These are phyloP conservation scores for Cistogaster globosa DNA, from an alignment of 2,888 invertebrate genomes.

Conservation along the genomic window DNA sequence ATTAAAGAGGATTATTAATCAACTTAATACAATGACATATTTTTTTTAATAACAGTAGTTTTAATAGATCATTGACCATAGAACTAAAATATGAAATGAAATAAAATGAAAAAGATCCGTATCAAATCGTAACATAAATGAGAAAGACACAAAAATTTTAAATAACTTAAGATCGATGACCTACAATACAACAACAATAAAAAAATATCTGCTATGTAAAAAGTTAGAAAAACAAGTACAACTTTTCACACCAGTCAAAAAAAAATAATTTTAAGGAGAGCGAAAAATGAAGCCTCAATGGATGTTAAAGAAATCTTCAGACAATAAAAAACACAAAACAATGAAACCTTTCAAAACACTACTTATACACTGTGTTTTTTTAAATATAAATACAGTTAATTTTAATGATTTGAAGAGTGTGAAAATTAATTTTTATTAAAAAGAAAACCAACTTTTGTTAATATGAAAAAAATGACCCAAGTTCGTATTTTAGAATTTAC, in stretches of 20 bases:
- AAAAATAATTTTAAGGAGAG: constrained; percentile 13
- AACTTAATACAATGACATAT: not conserved
- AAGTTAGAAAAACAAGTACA: constrained; percentile 28
- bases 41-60: constrained; percentile 7
- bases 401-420: too few relatives aligned
- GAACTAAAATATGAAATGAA: constrained; percentile 7
- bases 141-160: constrained; percentile 35
- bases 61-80: constrained; percentile 40
- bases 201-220: constrained; percentile 20
- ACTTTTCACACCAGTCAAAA: constrained; percentile 23
- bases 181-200: constrained; percentile 15
- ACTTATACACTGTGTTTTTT: too few relatives aligned
- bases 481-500: too few relatives aligned
- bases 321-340: constrained; percentile 9
- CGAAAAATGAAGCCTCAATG: not conserved
- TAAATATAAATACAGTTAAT: too few relatives aligned
- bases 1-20: not conserved
- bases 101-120: constrained; percentile 4
- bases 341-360: not conserved
- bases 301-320: constrained; percentile 5
- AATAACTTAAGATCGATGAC: constrained; percentile 52
- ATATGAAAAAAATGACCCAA: too few relatives aligned
- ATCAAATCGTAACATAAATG: not conserved
- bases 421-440: too few relatives aligned
- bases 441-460: too few relatives aligned